Evolutionary conservation across 2,888 invertebrate genomes (phyloP), one percentile per base, ranked within the genome.

Genomic region (Maniola hyperantus): DNA sequence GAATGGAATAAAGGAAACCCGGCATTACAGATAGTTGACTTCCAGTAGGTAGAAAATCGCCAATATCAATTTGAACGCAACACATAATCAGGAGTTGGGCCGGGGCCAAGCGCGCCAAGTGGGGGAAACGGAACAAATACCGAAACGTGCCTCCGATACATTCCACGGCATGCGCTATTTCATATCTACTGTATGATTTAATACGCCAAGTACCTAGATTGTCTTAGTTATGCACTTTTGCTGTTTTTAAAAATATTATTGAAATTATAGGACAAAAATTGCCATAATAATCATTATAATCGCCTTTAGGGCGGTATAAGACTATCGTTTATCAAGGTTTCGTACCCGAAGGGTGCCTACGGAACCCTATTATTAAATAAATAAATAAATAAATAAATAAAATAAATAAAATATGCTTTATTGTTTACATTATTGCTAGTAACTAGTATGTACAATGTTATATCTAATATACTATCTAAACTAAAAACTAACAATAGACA

Each of bases 61-160:
- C 84, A 83, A 87, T 87, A 87, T 86, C 85, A 87, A 88, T 88
- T 88, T 84, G 83, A 83, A 81, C 57, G 86, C 83, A 84, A 79
- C 82, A 82, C 79, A 82, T 87, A 87, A 87, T 85, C 85, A 85
- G 78, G 76, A 75, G 71, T 67, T 72, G 71, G 72, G 65, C 55
- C 58, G 26, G 20, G 51, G 69, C 66, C 69, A 66, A 70, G 59
- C 68, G 62, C 20, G 36, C 20, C 50, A 13, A 61, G 60, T 61
- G 36, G 50, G 36, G 60, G 36, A 46, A 46, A 33, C 59, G 59
- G 59, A 61, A 61, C 39, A 57, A 57, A 57, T 57, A 42, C 48
- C 36, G 60, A 50, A 36, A 61, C 60, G 60, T 61, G 60, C 50
- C 50, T 50, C 13, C 50, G 36, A 50, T 61, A 61, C 48, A 61